Conservation (phyloP, 1,140 invertebrate genomes). For the Anoplophora glabripennis region DNA sequence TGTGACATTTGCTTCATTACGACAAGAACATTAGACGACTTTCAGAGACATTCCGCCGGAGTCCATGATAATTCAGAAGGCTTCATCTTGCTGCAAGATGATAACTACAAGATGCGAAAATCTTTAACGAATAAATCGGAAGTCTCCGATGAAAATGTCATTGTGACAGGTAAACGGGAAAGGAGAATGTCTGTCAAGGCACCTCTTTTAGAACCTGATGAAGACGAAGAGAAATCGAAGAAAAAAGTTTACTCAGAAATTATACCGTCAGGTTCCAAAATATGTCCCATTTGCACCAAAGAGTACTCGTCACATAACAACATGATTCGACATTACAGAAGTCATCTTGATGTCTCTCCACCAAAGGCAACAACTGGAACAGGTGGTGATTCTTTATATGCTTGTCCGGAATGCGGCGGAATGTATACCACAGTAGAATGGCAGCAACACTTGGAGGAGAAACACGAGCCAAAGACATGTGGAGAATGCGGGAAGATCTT, state of each 20-base stretch:
- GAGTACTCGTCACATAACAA: constrained; percentile 55
- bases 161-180: constrained; percentile 19
- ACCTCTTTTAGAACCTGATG: constrained; percentile 16
- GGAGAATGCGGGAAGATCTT: constrained; percentile 63
- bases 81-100: constrained; percentile 35
- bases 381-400: constrained; percentile 52
- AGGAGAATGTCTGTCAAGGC: constrained; percentile 19
- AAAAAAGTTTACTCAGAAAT: not conserved
- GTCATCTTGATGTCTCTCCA: constrained; percentile 36
- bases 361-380: not conserved
- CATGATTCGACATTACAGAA: constrained; percentile 56
- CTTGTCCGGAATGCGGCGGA: constrained; percentile 56
- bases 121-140: constrained; percentile 9
- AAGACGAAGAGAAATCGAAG: constrained; percentile 10
- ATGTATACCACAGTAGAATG: constrained; percentile 55
- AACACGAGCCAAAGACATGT: constrained; percentile 56
- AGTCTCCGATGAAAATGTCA: constrained; percentile 7
- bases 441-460: constrained; percentile 55
- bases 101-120: constrained; percentile 31
- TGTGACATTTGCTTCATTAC: constrained; percentile 43
- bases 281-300: constrained; percentile 54
- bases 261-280: not conserved
- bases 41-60: constrained; percentile 35
- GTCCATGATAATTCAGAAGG: constrained; percentile 41
- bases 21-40: constrained; percentile 35